A percentile compares a stretch with the other conserved stretches of the same genome.
Evolutionary conservation across 1,140 invertebrate genomes (phyloP).

Genomic region (Aphis gossypii): DNA sequence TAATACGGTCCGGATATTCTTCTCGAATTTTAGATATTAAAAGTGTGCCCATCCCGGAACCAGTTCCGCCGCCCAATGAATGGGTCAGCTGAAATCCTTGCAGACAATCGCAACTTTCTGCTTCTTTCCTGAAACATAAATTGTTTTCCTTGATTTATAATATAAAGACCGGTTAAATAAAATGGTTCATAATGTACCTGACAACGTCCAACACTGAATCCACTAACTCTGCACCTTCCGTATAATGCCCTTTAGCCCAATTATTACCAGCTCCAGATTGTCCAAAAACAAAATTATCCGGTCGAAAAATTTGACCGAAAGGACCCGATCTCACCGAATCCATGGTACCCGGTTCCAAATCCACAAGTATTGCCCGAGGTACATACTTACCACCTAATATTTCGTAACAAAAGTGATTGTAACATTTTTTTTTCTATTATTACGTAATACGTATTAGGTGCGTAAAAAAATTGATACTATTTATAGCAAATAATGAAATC

Average conservation of each 20-base stretch:
- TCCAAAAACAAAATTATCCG: slow-evolving; percentile 70
- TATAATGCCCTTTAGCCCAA: slow-evolving; percentile 65
- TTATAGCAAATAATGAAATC: no score
- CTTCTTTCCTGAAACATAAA: slow-evolving; percentile 74
- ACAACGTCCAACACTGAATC: slow-evolving; percentile 72
- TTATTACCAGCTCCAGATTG: no score
- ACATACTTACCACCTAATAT: slow-evolving; percentile 66
- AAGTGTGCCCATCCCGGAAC: slow-evolving; percentile 86
- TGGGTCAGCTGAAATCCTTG: slow-evolving; percentile 74
- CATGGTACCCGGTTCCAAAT: slow-evolving; percentile 80
- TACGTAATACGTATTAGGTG: no score
- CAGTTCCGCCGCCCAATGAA: slow-evolving; percentile 71
- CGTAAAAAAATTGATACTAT: neutral
- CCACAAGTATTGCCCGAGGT: slow-evolving; percentile 77
- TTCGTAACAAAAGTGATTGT: neutral
- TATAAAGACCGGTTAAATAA: neutral
- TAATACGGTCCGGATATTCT: slow-evolving; percentile 88
- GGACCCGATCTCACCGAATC: slow-evolving; percentile 75
- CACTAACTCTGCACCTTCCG: slow-evolving; percentile 71
- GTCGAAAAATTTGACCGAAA: slow-evolving; percentile 76
- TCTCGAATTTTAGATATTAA: slow-evolving; percentile 85
- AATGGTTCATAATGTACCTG: slow-evolving; percentile 63
- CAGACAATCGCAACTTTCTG: slow-evolving; percentile 82
- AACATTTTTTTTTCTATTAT: neutral
- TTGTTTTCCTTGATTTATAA: neutral